Evolutionary conservation across 1,140 invertebrate genomes (phyloP).

Genomic region (Pemphigus obesinymphae): DNA sequence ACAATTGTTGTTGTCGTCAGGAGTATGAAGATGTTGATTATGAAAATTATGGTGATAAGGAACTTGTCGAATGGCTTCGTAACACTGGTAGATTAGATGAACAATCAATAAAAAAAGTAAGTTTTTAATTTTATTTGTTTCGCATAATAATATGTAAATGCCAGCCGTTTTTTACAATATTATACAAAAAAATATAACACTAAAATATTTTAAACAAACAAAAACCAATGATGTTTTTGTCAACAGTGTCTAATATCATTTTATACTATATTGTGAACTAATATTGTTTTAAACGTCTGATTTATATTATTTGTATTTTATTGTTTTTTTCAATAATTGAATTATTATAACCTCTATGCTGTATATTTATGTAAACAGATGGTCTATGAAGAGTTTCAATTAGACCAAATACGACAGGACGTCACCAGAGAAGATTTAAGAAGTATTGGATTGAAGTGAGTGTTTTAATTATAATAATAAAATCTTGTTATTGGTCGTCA

Average conservation of each 20-base stretch:
- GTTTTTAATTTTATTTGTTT: neutral
- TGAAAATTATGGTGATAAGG: neutral
- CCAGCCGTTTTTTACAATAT: no score
- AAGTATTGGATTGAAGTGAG: constrained; percentile 13
- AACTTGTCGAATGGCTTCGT: constrained; percentile 14
- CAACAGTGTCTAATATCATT: no score
- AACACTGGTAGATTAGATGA: neutral
- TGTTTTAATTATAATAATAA: no score
- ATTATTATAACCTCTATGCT: no score
- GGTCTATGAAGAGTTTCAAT: neutral
- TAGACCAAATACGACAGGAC: neutral
- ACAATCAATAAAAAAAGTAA: constrained; percentile 12
- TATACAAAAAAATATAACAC: no score
- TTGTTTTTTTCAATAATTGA: neutral
- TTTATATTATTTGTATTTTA: neutral
- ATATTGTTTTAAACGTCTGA: no score
- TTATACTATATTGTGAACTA: neutral
- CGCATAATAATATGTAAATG: no score
- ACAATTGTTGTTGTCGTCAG: neutral
- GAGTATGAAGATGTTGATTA: neutral
- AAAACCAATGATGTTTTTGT: no score
- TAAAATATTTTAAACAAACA: no score
- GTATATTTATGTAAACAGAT: neutral
- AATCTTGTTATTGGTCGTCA: no score
- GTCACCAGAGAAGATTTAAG: constrained; percentile 23